These are phyloP conservation scores for Drosophila suboccidentalis DNA, from an alignment of 2,888 invertebrate genomes.

Conservation along the genomic window DNA sequence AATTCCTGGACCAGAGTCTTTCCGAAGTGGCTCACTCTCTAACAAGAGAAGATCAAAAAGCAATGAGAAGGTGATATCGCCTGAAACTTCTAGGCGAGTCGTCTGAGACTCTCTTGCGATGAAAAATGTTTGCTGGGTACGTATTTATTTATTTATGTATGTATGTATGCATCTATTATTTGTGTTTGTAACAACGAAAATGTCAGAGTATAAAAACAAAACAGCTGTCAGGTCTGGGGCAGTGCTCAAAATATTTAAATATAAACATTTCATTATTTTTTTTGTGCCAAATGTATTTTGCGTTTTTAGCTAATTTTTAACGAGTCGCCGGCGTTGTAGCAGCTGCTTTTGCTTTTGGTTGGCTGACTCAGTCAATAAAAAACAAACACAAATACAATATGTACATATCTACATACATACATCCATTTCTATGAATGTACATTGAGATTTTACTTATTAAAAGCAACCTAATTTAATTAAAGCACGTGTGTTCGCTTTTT, in stretches of 20 bases:
- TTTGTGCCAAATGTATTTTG: slow-evolving; percentile 49
- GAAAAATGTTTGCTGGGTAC: too few relatives aligned
- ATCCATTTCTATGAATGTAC: background rate
- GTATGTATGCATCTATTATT: background rate
- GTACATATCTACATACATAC: too few relatives aligned
- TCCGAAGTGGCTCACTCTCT: too few relatives aligned
- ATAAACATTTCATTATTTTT: slow-evolving; percentile 42
- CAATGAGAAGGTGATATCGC: too few relatives aligned
- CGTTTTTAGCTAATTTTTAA: slow-evolving; percentile 55
- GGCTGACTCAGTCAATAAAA: slow-evolving; percentile 37
- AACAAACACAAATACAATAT: background rate
- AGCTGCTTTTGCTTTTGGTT: slow-evolving; percentile 11
- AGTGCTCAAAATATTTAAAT: slow-evolving; percentile 47
- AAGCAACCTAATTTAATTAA: slow-evolving; percentile 58
- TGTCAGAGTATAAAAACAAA: slow-evolving; percentile 35
- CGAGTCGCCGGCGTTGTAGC: slow-evolving; percentile 34
- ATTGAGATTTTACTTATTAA: slow-evolving; percentile 16
- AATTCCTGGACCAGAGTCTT: too few relatives aligned
- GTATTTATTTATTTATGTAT: slow-evolving; percentile 8
- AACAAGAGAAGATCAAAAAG: too few relatives aligned
- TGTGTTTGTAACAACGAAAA: slow-evolving; percentile 18
- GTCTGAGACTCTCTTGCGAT: too few relatives aligned
- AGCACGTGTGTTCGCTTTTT: slow-evolving; percentile 51
- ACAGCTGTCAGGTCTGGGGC: slow-evolving; percentile 48
- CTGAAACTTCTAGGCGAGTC: too few relatives aligned